phyloP scores from a whole-genome alignment of 92 coral and sea anemone species.

The Parazoanthus atlanticus region DNA sequence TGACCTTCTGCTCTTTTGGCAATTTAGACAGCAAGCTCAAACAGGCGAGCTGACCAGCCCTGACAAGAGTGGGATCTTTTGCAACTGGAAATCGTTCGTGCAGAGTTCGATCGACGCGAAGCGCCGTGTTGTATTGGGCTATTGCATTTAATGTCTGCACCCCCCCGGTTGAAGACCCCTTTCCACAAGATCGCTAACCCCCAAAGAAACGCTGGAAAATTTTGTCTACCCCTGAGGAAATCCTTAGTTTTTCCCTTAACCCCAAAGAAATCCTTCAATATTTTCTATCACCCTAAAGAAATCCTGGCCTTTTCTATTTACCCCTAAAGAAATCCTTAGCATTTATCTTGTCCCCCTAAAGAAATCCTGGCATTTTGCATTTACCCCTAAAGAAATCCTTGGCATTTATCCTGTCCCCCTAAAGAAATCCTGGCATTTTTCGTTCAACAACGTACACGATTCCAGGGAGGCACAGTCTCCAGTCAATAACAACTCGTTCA shows the following conservation, averaged over 20 bases:
- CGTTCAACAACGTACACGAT: too few relatives aligned
- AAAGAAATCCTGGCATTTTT: neutral
- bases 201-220: too few relatives aligned
- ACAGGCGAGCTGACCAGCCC: too few relatives aligned
- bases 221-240: too few relatives aligned
- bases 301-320: neutral
- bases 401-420: neutral
- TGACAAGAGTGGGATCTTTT: too few relatives aligned
- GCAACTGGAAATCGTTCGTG: too few relatives aligned
- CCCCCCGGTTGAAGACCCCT: neutral
- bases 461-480: too few relatives aligned
- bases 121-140: neutral
- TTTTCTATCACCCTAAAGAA: neutral
- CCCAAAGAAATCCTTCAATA: neutral
- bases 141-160: neutral
- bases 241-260: neutral
- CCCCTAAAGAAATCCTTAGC: neutral
- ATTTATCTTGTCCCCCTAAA: neutral
- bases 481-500: too few relatives aligned
- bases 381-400: neutral
- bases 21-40: too few relatives aligned
- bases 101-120: too few relatives aligned
- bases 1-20: too few relatives aligned
- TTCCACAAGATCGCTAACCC: neutral
- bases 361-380: neutral